Conservation (phyloP, 2,888 invertebrate species). For the Callimorpha dominula region DNA sequence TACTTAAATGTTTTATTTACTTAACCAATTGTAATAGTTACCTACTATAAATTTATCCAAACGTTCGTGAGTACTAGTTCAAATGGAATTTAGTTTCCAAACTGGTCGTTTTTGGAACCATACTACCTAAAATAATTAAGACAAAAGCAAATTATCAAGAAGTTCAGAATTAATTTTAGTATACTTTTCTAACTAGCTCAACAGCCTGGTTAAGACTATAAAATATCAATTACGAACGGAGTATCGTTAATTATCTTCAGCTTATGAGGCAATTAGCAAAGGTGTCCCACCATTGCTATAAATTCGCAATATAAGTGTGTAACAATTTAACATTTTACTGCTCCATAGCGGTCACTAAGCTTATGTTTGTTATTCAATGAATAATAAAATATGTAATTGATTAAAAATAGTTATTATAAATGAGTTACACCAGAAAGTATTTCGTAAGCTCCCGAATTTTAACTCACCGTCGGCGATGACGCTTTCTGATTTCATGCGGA, state of each 20-base stretch:
- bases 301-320: neutral
- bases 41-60: too few species aligned
- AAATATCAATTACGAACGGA: neutral
- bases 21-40: too few species aligned
- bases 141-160: neutral
- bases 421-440: too few species aligned
- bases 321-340: neutral
- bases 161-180: neutral
- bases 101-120: neutral
- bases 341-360: neutral
- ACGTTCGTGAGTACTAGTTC: neutral
- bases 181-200: conserved; percentile 2
- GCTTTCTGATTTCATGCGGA: too few species aligned
- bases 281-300: neutral
- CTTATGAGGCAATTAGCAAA: neutral
- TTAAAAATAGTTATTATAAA: too few species aligned
- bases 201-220: neutral
- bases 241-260: neutral
- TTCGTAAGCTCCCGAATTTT: too few species aligned
- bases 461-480: too few species aligned
- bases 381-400: too few species aligned
- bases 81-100: neutral
- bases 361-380: too few species aligned
- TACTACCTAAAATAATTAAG: neutral
- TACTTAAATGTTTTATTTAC: too few species aligned